Evolutionary conservation across 2,888 invertebrate species (phyloP).

Genomic region (Drosophila borealis): DNA sequence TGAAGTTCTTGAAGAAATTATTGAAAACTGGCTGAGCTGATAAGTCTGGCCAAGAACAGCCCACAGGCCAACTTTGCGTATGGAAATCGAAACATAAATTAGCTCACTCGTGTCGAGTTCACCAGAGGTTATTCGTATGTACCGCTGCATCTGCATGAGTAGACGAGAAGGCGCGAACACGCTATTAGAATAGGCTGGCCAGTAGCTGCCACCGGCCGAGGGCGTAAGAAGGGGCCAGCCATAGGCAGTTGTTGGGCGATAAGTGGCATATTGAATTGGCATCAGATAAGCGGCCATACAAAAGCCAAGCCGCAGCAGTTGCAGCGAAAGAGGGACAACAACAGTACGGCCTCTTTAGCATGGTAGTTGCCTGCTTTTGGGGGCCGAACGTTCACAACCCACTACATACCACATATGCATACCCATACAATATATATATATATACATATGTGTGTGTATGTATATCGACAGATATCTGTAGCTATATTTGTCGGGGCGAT

Average conservation of each 20-base stretch:
- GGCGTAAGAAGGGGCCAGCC: conserved; percentile 18
- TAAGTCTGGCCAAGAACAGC: conserved; percentile 3
- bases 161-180: conserved; percentile 20
- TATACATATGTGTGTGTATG: conserved; percentile 7
- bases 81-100: not conserved
- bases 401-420: not conserved
- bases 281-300: conserved; percentile 26
- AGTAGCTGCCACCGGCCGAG: conserved; percentile 6
- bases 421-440: not conserved
- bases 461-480: conserved; percentile 4
- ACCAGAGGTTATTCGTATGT: not conserved
- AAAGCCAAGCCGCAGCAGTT: not conserved
- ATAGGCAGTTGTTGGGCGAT: conserved; percentile 23
- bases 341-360: conserved; percentile 9
- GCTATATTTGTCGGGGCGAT: conserved; percentile 27
- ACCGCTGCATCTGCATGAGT: not conserved
- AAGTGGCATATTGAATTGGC: conserved; percentile 22
- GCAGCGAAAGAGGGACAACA: conserved; percentile 37
- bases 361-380: conserved; percentile 59
- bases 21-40: conserved; percentile 26
- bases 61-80: not conserved
- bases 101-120: not conserved
- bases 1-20: conserved; percentile 43
- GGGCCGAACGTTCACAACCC: conserved; percentile 37
- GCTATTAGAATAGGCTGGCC: conserved; percentile 9